Evolutionary conservation across 2,113 vertebrate species (phyloP), one percentile per base, ranked within the genome.

Genomic region (Silurus glanis): DNA sequence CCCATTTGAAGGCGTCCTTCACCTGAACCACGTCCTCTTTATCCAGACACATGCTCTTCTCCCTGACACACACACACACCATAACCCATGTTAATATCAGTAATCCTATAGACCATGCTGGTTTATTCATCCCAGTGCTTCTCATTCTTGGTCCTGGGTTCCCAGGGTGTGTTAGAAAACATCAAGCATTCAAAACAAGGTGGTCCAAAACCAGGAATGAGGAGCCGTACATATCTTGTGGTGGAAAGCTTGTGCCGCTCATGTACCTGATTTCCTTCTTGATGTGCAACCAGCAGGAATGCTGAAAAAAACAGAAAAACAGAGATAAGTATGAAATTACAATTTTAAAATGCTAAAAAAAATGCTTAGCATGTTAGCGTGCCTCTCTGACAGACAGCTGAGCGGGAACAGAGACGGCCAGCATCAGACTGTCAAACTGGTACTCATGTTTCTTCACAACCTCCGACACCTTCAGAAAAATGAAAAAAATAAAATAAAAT

Each of bases 1-100:
- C 94, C 98, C 98, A 99, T 88, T 99, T 99, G 91, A 96, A 99
- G 66, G 97, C 97, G 91, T 99, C 98, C 91, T 99, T 99, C 89
- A 99, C 95, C 90, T 96, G 97, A 91, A 99, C 86, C 79, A 97
- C 90, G 85, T 98, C 97, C 74, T 96, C 95, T 91, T 97, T 97
- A 83, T 92, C 94, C 80, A 96, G 91, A 17, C 92, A 92, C 88
- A 94, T 83, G 66, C 91, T 96, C 91, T 96, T 96, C 88, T 97
- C 96, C 92, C 98, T 99, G 93, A 86, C 8, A 23, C 78, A 88
- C 90, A 91, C 88, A 82, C 21, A 14, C 6, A 23, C 10, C 12
- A 25, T 78, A 58, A 25, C 62, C 8, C 14, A n/a, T 79, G 19
- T 21, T 19, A 82, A 67, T 51, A 64, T 66, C 13, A 66, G 19